These are phyloP conservation scores for Frieseomelitta varia DNA, from an alignment of 1,140 invertebrate species.

Conservation along the genomic window DNA sequence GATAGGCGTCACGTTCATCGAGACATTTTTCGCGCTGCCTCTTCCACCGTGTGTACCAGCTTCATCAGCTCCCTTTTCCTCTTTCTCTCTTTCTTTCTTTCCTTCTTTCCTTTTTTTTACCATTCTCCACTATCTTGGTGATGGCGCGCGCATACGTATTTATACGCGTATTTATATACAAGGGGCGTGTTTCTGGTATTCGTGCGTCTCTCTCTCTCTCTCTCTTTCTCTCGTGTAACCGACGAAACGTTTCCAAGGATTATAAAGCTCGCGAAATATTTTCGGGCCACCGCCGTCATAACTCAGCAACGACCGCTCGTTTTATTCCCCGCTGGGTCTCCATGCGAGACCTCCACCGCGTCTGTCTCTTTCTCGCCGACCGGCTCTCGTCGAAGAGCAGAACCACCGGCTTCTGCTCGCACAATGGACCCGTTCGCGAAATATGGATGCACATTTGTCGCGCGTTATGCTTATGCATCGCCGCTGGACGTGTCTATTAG, in stretches of 20 bases:
- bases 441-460: slow-evolving; percentile 61
- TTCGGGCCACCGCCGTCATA: slow-evolving; percentile 74
- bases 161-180: slow-evolving; percentile 60
- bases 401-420: slow-evolving; percentile 50
- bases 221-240: slow-evolving; percentile 46
- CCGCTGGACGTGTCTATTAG: slow-evolving; percentile 62
- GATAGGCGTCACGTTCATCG: slow-evolving; percentile 58
- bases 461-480: slow-evolving; percentile 41
- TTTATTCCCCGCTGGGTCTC: slow-evolving; percentile 42
- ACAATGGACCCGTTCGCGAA: slow-evolving; percentile 50
- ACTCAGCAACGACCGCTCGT: slow-evolving; percentile 67
- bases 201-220: slow-evolving; percentile 47
- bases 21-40: slow-evolving; percentile 60
- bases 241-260: slow-evolving; percentile 69
- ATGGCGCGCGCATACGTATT: slow-evolving; percentile 1
- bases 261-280: slow-evolving; percentile 78
- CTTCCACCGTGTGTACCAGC: too few species aligned
- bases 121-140: background rate
- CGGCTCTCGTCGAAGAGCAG: slow-evolving; percentile 21
- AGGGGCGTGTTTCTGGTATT: slow-evolving; percentile 51
- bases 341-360: background rate
- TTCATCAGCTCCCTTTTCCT: background rate
- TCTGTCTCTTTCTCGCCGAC: slow-evolving; percentile 35
- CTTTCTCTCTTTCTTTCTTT: background rate
- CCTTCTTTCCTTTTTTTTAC: background rate